Evolutionary conservation across 2,888 invertebrate genomes (phyloP).

Genomic region (Hirtodrosophila duncani): DNA sequence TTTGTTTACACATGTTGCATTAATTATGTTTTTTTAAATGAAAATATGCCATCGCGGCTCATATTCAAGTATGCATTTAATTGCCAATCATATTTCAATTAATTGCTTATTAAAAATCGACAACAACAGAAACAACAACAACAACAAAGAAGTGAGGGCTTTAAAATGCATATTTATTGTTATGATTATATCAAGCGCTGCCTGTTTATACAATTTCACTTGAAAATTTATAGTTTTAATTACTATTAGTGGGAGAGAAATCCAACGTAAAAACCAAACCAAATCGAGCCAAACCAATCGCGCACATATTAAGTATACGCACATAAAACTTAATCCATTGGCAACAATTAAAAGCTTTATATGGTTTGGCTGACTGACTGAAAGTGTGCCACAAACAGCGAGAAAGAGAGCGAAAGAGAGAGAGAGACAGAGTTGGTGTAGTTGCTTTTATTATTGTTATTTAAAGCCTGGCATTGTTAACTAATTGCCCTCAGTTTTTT

Average conservation of each 20-base stretch:
- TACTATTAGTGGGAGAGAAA: constrained; percentile 37
- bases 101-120: constrained; percentile 64
- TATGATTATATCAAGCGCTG: constrained; percentile 45
- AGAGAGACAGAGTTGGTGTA: too few relatives aligned
- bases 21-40: constrained; percentile 44
- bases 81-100: constrained; percentile 73
- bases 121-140: constrained; percentile 28
- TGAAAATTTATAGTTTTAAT: constrained; percentile 59
- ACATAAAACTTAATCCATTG: constrained; percentile 59
- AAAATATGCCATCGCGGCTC: constrained; percentile 52
- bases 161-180: constrained; percentile 25
- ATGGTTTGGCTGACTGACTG: constrained; percentile 28
- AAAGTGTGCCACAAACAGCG: constrained; percentile 32
- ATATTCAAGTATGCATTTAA: constrained; percentile 59
- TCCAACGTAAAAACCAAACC: not conserved
- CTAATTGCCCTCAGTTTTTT: constrained; percentile 63
- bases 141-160: too few relatives aligned
- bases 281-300: constrained; percentile 10
- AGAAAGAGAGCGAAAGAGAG: too few relatives aligned
- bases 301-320: constrained; percentile 63
- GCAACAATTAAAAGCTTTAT: constrained; percentile 70
- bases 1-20: constrained; percentile 34
- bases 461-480: constrained; percentile 41
- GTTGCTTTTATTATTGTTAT: not conserved
- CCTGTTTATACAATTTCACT: constrained; percentile 36